Percentiles rank a stretch among this genome's conserved stretches.
phyloP scores from a whole-genome alignment of 2,113 vertebrate species.

The Scomber colias region DNA sequence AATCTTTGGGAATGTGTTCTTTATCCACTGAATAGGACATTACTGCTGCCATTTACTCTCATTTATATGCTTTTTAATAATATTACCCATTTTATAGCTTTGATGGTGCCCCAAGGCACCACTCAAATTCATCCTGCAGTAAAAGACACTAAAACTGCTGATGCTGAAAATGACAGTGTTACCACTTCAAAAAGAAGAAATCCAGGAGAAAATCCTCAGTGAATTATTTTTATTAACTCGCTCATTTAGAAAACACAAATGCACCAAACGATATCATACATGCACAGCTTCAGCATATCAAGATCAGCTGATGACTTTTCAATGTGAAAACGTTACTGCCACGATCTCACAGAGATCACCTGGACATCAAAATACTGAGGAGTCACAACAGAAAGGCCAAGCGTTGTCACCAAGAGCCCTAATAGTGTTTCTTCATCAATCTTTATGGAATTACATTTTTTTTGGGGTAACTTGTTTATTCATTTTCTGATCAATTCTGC shows the following conservation, averaged over 20 bases:
- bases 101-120: constrained; percentile 59
- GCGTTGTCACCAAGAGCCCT: constrained; percentile 67
- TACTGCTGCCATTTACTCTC: constrained; percentile 63
- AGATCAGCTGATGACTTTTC: constrained; percentile 83
- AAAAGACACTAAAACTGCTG: constrained; percentile 75
- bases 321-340: constrained; percentile 81
- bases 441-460: constrained; percentile 25
- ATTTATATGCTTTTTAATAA: constrained; percentile 72
- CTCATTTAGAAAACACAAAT: constrained; percentile 84
- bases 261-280: constrained; percentile 84
- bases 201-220: constrained; percentile 55
- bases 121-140: constrained; percentile 69
- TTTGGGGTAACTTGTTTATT: constrained; percentile 26
- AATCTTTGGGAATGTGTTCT: constrained; percentile 34
- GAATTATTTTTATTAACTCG: constrained; percentile 81
- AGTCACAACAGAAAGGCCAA: constrained; percentile 79
- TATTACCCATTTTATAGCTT: constrained; percentile 73
- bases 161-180: constrained; percentile 72
- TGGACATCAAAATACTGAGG: constrained; percentile 70
- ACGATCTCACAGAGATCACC: constrained; percentile 84
- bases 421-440: constrained; percentile 17
- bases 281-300: constrained; percentile 82
- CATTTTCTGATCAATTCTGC: constrained; percentile 30
- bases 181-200: constrained; percentile 45
- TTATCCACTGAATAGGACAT: constrained; percentile 50